phyloP scores from a whole-genome alignment of 2,888 invertebrate species.

The Aquatica leii region DNA sequence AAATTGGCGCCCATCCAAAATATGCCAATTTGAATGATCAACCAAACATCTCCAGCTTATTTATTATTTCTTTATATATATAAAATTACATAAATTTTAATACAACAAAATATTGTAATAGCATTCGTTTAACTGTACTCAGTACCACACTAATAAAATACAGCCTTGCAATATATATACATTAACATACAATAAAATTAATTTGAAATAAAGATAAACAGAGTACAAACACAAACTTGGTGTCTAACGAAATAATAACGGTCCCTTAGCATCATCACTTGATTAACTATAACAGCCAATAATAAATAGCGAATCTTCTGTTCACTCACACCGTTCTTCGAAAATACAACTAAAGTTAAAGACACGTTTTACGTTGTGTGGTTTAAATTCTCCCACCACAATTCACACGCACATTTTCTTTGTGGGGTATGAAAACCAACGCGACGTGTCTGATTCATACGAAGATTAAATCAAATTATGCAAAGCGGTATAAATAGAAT shows the following conservation, averaged over 20 bases:
- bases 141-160: no score
- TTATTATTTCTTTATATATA: slow-evolving; percentile 4
- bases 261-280: no score
- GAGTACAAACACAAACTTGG: slow-evolving; percentile 8
- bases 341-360: slow-evolving; percentile 16
- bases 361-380: slow-evolving; percentile 20
- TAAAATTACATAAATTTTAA: no score
- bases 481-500: slow-evolving; percentile 37
- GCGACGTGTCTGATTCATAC: slow-evolving; percentile 25
- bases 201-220: neutral
- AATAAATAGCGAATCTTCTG: neutral
- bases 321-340: slow-evolving; percentile 1
- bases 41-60: neutral
- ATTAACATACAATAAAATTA: no score
- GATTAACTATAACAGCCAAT: no score
- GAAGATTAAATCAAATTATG: slow-evolving; percentile 32
- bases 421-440: slow-evolving; percentile 28
- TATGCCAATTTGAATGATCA: slow-evolving; percentile 8
- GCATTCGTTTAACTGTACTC: no score
- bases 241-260: neutral
- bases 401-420: slow-evolving; percentile 35
- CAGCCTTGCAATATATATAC: no score
- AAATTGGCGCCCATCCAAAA: slow-evolving; percentile 16
- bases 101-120: no score
- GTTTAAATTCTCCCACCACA: slow-evolving; percentile 34